phyloP scores from a whole-genome alignment of 2,888 invertebrate species.

The Epinotia brunnichana region DNA sequence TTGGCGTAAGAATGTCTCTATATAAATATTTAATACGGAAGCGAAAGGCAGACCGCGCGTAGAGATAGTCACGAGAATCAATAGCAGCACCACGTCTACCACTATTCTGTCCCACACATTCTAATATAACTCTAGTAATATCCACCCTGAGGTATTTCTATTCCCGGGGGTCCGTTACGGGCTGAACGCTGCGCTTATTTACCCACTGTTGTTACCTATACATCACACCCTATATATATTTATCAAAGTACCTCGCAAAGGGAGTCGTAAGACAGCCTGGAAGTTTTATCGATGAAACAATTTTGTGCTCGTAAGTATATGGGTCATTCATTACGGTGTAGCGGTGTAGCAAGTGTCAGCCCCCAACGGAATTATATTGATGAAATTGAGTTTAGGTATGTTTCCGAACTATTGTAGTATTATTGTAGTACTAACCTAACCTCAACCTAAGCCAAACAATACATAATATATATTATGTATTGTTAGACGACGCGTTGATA shows the following conservation, averaged over 20 bases:
- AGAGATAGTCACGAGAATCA: slow-evolving; percentile 59
- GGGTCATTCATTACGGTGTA: slow-evolving; percentile 35
- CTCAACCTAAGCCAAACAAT: too few relatives aligned
- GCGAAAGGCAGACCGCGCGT: slow-evolving; percentile 49
- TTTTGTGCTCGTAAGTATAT: slow-evolving; percentile 44
- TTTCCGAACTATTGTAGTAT: too few relatives aligned
- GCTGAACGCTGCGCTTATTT: slow-evolving; percentile 53
- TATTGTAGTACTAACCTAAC: too few relatives aligned
- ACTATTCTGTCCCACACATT: slow-evolving; percentile 51
- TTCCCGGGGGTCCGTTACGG: slow-evolving; percentile 56
- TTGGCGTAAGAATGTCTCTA: slow-evolving; percentile 56
- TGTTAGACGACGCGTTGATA: too few relatives aligned
- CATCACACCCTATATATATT: slow-evolving; percentile 30
- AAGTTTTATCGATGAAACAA: slow-evolving; percentile 54
- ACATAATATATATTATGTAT: too few relatives aligned
- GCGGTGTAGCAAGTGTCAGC: slow-evolving; percentile 19
- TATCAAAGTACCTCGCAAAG: slow-evolving; percentile 41
- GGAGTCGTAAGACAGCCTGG: slow-evolving; percentile 47
- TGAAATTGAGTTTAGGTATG: too few relatives aligned
- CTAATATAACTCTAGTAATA: slow-evolving; percentile 60
- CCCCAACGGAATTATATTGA: slow-evolving; percentile 18
- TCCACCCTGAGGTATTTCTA: slow-evolving; percentile 54
- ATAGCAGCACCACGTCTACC: slow-evolving; percentile 58
- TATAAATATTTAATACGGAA: slow-evolving; percentile 71
- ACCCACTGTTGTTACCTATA: slow-evolving; percentile 30